Evolutionary conservation across 2,888 invertebrate species (phyloP).

Genomic region (Agrochola lota): DNA sequence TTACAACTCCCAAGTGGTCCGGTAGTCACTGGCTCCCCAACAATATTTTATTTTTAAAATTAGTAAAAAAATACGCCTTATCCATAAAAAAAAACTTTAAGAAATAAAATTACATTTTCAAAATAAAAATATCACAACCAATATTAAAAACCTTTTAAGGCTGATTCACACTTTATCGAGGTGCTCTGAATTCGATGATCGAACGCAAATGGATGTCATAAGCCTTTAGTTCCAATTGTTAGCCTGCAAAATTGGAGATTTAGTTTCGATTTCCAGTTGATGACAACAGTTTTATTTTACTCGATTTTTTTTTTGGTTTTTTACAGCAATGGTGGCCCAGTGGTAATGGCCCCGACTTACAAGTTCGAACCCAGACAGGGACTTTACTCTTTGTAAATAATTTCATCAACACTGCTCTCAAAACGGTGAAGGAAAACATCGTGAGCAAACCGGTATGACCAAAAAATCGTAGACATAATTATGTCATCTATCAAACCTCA

Average conservation of each 20-base stretch:
- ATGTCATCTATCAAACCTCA: no score
- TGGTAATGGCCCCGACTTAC: no score
- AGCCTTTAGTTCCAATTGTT: conserved; percentile 13
- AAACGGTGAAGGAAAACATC: no score
- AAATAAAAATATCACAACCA: not conserved
- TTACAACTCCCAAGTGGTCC: not conserved
- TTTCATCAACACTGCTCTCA: no score
- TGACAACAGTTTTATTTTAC: conserved; percentile 16
- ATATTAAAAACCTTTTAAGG: conserved; percentile 1
- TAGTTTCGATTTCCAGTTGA: conserved; percentile 25
- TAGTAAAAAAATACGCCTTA: not conserved
- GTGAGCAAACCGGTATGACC: no score
- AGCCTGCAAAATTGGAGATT: conserved; percentile 24
- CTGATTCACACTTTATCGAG: conserved; percentile 11
- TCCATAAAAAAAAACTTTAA: not conserved
- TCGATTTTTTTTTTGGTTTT: not conserved
- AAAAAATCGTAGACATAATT: no score
- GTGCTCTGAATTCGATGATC: not conserved
- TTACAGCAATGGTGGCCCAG: no score
- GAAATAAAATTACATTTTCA: not conserved
- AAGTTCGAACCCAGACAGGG: no score
- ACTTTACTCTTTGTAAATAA: no score
- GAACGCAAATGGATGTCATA: conserved; percentile 20
- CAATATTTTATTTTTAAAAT: not conserved
- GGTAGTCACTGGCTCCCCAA: not conserved